Evolutionary conservation across 1,140 invertebrate genomes (phyloP), one percentile per base, ranked within the genome.

Genomic region (Hesperophylax magnus): DNA sequence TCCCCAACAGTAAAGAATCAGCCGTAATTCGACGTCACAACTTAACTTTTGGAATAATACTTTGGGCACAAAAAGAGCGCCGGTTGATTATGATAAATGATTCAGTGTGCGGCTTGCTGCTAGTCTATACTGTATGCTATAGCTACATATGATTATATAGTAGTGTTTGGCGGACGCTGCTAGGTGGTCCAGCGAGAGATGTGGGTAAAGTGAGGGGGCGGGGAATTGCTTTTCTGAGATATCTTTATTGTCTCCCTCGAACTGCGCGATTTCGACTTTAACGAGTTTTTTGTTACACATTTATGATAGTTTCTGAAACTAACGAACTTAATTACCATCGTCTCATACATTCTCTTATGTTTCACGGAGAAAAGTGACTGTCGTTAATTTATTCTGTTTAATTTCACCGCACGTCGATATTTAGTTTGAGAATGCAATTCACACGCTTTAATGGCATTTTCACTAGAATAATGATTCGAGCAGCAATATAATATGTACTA

Each of bases 81-180:
- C 72, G 54, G 72, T 56, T 76, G 72, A 76, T 76, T 58, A 76
- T 76, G 72, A 76, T 76, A 76, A 76, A 76, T 60, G 72, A 60
- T 60, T 60, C 71, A 58, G 31, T 11, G 34, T 22, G 18, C 71
- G n/a, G 39, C 22, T 14, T 27, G 27, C 9, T 47, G 11, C 39
- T 47, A 47, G 39, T 14, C 39, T 14, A 47, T 47, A 27, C 27
- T 27, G 5, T 27, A 47, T 47, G 11, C 9, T 47, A 47, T 47
- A 47, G 9, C 9, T 14, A 47, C 8, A 11, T 14, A 14, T 14
- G 2, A 27, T 27, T 27, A 27, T 27, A 27, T 27, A 27, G 39
- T 14, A 47, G 9, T 34, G 71, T 56, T 74, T 74, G 72, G 72
- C 72, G 72, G 72, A 53, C 69, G 69, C 72, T 20, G 72, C 72